A percentile compares a stretch with the other conserved stretches of the same genome.
Conservation (phyloP, 1,140 invertebrate genomes). For the Rhopalosiphum maidis region DNA sequence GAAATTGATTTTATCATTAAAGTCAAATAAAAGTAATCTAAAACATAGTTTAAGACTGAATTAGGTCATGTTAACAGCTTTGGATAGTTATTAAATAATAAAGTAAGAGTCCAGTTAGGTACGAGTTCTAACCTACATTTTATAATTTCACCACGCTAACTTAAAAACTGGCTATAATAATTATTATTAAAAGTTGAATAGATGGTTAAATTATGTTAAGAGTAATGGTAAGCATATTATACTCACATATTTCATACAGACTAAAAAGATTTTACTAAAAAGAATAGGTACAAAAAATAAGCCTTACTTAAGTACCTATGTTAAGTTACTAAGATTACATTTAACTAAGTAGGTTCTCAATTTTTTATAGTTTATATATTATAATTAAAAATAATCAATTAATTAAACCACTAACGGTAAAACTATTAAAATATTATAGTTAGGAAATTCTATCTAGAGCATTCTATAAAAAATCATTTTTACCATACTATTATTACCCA, state of each 20-base stretch:
- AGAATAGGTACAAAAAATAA: background rate
- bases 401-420: background rate
- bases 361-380: background rate
- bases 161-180: background rate
- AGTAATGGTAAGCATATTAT: background rate
- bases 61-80: background rate
- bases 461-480: background rate
- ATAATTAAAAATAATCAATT: background rate
- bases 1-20: background rate
- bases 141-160: background rate
- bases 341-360: background rate
- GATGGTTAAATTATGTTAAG: background rate
- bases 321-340: background rate
- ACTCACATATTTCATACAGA: no score
- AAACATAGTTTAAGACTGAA: background rate
- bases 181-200: background rate
- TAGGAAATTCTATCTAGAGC: background rate
- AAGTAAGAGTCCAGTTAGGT: background rate
- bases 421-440: background rate
- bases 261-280: background rate
- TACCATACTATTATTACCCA: background rate
- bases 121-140: background rate
- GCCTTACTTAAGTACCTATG: background rate
- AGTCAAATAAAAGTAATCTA: background rate
- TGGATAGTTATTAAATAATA: slow-evolving; percentile 12